These are phyloP conservation scores for Omphaloscelis lunosa DNA, from an alignment of 2,888 invertebrate genomes.

Conservation along the genomic window DNA sequence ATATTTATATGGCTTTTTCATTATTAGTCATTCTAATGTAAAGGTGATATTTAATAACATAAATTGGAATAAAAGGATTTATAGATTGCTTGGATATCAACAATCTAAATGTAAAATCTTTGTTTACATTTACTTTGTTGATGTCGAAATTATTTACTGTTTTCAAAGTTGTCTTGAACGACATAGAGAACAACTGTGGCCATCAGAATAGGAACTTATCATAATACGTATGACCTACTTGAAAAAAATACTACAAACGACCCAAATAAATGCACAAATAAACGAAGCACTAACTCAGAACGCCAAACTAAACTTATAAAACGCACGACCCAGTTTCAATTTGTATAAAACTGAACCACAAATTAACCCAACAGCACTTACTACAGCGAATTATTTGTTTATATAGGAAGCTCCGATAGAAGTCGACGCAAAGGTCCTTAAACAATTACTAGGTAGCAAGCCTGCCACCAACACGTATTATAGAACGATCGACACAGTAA, in stretches of 20 bases:
- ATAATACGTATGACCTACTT: not conserved
- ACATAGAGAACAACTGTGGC: not conserved
- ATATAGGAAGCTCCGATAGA: constrained; percentile 79
- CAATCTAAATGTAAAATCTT: not conserved
- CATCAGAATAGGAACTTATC: no score
- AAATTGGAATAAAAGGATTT: not conserved
- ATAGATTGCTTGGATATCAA: not conserved
- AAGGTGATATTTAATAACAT: not conserved
- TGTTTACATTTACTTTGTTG: not conserved
- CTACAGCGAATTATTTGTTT: constrained; percentile 68
- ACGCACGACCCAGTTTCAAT: constrained; percentile 29
- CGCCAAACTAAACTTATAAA: constrained; percentile 18
- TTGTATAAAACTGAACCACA: not conserved
- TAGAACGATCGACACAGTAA: constrained; percentile 61
- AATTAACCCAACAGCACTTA: constrained; percentile 48
- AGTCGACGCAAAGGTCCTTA: constrained; percentile 83
- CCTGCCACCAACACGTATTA: constrained; percentile 68
- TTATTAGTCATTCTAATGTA: not conserved
- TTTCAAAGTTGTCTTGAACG: not conserved
- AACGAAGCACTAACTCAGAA: constrained; percentile 27
- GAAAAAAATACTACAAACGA: not conserved
- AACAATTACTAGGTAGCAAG: constrained; percentile 77
- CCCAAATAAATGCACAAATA: constrained; percentile 42
- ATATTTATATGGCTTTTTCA: not conserved
- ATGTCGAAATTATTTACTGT: not conserved